A percentile compares a stretch with the other conserved stretches of the same genome.
phyloP scores from a whole-genome alignment of 2,888 invertebrate genomes.

The Amphiduros pacificus region DNA sequence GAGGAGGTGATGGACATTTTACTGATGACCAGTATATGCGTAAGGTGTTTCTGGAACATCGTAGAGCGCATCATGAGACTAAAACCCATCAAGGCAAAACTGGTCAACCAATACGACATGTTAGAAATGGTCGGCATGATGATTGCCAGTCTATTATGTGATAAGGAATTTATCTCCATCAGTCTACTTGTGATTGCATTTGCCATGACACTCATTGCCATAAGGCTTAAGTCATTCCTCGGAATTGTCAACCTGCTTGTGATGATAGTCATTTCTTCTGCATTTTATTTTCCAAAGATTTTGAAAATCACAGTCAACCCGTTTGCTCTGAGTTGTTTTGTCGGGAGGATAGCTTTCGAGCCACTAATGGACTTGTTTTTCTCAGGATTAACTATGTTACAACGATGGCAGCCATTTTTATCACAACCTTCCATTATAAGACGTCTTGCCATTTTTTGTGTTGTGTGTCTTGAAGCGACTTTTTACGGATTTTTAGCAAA shows the following conservation, averaged over 20 bases:
- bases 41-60: conserved; percentile 44
- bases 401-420: conserved; percentile 50
- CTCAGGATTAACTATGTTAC: conserved; percentile 45
- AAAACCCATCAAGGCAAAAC: conserved; percentile 28
- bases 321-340: conserved; percentile 46
- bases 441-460: conserved; percentile 35
- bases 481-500: conserved; percentile 41
- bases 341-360: conserved; percentile 42
- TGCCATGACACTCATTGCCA: conserved; percentile 41
- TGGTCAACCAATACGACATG: conserved; percentile 38
- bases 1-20: conserved; percentile 50
- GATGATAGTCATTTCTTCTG: conserved; percentile 35
- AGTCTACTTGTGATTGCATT: conserved; percentile 43
- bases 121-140: conserved; percentile 50
- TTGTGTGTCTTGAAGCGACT: conserved; percentile 39
- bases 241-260: conserved; percentile 39
- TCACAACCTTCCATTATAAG: conserved; percentile 36
- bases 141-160: conserved; percentile 44
- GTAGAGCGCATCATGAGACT: conserved; percentile 38
- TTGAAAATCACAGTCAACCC: conserved; percentile 42
- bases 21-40: conserved; percentile 45
- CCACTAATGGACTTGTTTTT: conserved; percentile 53
- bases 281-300: conserved; percentile 41
- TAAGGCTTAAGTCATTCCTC: conserved; percentile 51
- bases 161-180: conserved; percentile 40